Percentiles rank a stretch among this genome's conserved stretches.
phyloP scores from a whole-genome alignment of 2,888 invertebrate species.

The Neoascia interrupta region DNA sequence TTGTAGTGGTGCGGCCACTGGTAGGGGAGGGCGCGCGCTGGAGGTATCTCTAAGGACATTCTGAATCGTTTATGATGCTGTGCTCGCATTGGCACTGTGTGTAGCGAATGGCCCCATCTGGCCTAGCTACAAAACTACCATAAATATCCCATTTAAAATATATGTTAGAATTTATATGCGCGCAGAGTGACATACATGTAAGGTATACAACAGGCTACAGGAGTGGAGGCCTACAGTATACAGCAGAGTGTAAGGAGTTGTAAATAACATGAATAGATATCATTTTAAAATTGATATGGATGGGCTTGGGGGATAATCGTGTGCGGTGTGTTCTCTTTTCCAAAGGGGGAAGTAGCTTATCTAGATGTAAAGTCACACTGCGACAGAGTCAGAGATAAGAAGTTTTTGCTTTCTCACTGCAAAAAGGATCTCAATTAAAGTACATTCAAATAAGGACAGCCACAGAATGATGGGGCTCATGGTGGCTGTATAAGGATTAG shows the following conservation, averaged over 20 bases:
- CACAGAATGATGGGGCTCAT: no score
- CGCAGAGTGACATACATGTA: slow-evolving; percentile 49
- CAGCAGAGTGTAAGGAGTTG: slow-evolving; percentile 24
- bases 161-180: slow-evolving; percentile 68
- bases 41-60: slow-evolving; percentile 63
- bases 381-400: neutral
- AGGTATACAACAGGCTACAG: neutral
- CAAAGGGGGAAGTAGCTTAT: no score
- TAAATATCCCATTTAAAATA: slow-evolving; percentile 68
- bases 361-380: neutral
- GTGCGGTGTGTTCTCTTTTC: no score
- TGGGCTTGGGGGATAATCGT: slow-evolving; percentile 43
- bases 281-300: slow-evolving; percentile 66
- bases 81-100: slow-evolving; percentile 61
- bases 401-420: no score
- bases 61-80: slow-evolving; percentile 67
- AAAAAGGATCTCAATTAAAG: no score
- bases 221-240: neutral
- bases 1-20: slow-evolving; percentile 19
- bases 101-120: slow-evolving; percentile 65
- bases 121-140: slow-evolving; percentile 69
- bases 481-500: no score
- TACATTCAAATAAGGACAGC: no score
- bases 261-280: slow-evolving; percentile 59
- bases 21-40: slow-evolving; percentile 1